Conservation (phyloP, 2,797 vertebrate species). For the Mormyrops attenuatus region DNA sequence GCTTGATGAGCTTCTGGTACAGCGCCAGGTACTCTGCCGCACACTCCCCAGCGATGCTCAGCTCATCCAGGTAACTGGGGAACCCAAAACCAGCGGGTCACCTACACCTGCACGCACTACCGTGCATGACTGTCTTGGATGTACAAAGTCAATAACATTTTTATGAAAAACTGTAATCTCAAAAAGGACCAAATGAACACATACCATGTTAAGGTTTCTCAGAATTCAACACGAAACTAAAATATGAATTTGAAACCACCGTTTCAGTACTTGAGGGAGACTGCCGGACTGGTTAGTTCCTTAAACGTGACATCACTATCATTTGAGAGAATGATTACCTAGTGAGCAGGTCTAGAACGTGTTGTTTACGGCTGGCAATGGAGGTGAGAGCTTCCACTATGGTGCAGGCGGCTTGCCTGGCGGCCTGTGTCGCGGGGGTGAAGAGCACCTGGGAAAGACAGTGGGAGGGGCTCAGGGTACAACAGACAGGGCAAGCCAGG, state of each 20-base stretch:
- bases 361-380: slow-evolving; percentile 93
- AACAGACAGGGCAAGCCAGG: background rate
- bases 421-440: slow-evolving; percentile 94
- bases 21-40: slow-evolving; percentile 89
- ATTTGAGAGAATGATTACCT: slow-evolving; percentile 61
- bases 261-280: background rate
- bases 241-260: background rate
- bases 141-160: background rate
- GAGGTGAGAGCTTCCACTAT: slow-evolving; percentile 94
- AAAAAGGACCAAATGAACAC: background rate
- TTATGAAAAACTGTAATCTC: background rate
- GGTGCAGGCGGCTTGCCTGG: slow-evolving; percentile 91
- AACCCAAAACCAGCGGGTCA: slow-evolving; percentile 15
- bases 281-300: background rate
- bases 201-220: background rate
- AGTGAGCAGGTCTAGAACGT: slow-evolving; percentile 93
- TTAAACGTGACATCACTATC: background rate
- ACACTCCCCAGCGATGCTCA: slow-evolving; percentile 92
- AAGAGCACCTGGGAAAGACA: slow-evolving; percentile 77
- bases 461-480: background rate
- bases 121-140: background rate
- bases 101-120: background rate
- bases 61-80: slow-evolving; percentile 87
- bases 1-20: slow-evolving; percentile 96
- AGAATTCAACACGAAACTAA: background rate